A percentile compares a stretch with the other conserved stretches of the same genome.
phyloP scores from a whole-genome alignment of 2,797 vertebrate genomes.

The Macropodus opercularis region DNA sequence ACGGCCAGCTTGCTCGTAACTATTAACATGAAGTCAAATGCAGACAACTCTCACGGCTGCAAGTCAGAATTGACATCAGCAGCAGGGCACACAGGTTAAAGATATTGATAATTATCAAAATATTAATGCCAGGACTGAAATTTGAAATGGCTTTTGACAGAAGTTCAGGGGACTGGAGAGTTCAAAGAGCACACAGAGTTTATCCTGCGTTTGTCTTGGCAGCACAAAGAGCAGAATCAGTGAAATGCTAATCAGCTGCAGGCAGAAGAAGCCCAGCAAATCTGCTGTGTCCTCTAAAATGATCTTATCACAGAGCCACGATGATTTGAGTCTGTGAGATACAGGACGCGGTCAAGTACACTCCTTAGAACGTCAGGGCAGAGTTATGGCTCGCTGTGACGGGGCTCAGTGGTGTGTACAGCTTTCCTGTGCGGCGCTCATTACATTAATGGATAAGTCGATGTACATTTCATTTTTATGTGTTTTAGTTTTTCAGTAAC shows the following conservation, averaged over 20 bases:
- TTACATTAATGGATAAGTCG: constrained; percentile 48
- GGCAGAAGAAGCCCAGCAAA: constrained; percentile 40
- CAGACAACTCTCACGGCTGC: constrained; percentile 20
- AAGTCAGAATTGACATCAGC: constrained; percentile 40
- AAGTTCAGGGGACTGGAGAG: constrained; percentile 26
- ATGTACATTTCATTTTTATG: no score
- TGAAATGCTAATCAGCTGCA: constrained; percentile 63
- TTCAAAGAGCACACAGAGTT: constrained; percentile 30
- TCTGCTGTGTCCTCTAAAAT: constrained; percentile 70
- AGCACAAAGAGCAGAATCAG: constrained; percentile 60
- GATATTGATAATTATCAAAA: constrained; percentile 28
- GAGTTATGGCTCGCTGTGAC: constrained; percentile 70
- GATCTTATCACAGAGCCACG: constrained; percentile 47
- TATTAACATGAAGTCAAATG: constrained; percentile 31
- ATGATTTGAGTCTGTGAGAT: constrained; percentile 45
- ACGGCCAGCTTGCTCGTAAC: constrained; percentile 39
- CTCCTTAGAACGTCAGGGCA: constrained; percentile 37
- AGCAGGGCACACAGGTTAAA: constrained; percentile 5
- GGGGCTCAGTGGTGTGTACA: constrained; percentile 51
- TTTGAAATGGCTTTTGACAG: constrained; percentile 11
- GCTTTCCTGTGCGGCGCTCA: constrained; percentile 44
- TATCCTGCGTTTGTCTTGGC: constrained; percentile 18
- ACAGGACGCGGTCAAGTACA: constrained; percentile 29
- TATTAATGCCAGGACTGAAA: constrained; percentile 23
- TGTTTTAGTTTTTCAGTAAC: no score